Evolutionary conservation across 2,797 vertebrate genomes (phyloP), one percentile per base, ranked within the genome.

Genomic region (Chelon auratus): DNA sequence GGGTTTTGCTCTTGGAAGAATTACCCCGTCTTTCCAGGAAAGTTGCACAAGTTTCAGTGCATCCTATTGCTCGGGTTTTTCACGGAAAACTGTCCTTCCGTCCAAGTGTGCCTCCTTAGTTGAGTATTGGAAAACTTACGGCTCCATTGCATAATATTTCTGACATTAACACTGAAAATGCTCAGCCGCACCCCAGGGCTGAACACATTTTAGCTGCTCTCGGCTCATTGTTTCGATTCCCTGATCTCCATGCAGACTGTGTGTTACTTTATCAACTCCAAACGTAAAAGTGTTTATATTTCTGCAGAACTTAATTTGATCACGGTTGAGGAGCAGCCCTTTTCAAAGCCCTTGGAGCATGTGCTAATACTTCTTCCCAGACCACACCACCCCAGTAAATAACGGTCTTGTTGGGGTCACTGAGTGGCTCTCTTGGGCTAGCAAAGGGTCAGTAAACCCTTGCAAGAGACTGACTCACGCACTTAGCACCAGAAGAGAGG

Each of bases 321-420:
- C 24, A 26, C 24, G 24, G 24, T 4, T 26, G 24, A 26, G 24
- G 24, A 26, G 24, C 24, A 33, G 30, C 2, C 30, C 30, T 33
- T 33, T 84, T 54, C 50, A 75, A 36, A 70, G 75, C 40, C 48
- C 64, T 64, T 80, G 70, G 81, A 80, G 18, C 54, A 47, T 71
- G 58, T 62, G 52, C 59, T 37, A 61, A 43, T 55, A 24, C 57
- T 54, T 63, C 62, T 3, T 53, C 53, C 50, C 77, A 68, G 62
- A 67, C 33, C 50, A 54, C 62, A 71, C 17, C 56, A 71, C 39
- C 61, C 65, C 54, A 64, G 75, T 72, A 74, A 84, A 84, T 77
- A 79, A 86, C 84, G 65, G 45, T 60, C 75, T 80, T 9, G 61
- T 57, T 40, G 33, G 83, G 90, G 87, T 92, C 90, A 85, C 17